Base-by-base conservation (phyloP, 2,113 vertebrate species). In the Thoracochromis brauschi region DNA sequence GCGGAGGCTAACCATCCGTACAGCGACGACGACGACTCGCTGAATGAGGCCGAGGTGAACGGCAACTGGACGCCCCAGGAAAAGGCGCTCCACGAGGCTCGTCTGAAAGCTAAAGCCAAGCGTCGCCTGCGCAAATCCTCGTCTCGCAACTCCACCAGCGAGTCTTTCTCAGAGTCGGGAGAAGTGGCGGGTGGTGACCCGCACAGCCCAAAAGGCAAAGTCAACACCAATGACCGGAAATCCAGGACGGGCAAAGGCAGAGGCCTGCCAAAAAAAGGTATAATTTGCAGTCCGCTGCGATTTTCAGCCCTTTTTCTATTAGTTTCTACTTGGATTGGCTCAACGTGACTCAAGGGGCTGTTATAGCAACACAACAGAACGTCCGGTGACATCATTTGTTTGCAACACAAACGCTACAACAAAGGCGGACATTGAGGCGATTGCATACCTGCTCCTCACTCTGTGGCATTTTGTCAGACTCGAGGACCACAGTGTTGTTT, bases 181-280 rank as follows among this genome's bases (percentile, higher is more conserved):
- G 97, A 97, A 2, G 8, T 85, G 33, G 84, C 82, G 0, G 87
- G 87, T 13, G 26, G 88, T 0, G 97, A 97, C 82, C 97, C 97
- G 4, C 19, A 95, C 93, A 97, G 96, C 84, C 96, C 97, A 10
- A 96, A 96, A 90, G 96, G 95, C 81, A 96, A 97, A 75, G 78
- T 87, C 45, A 88, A 91, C 63, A 81, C 86, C 85, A 96, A 95
- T 1, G 97, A 97, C 95, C 95, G 97, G 87, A 96, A 96, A 84
- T 97, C 97, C 55, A 96, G 97, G 81, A 95, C 94, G 4, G 97
- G 97, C 60, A 98, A 97, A 91, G 97, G 97, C 55, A 91, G 97
- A 5, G 97, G 97, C 10, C 96, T 98, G 68, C 97, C 97, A 47
- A 98, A 98, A 80, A 98, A 98, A 96, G 97, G 97, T 98, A 58